A percentile compares a stretch with the other conserved stretches of the same genome.
Evolutionary conservation across 2,888 invertebrate species (phyloP).

Genomic region (Cantharis rustica): DNA sequence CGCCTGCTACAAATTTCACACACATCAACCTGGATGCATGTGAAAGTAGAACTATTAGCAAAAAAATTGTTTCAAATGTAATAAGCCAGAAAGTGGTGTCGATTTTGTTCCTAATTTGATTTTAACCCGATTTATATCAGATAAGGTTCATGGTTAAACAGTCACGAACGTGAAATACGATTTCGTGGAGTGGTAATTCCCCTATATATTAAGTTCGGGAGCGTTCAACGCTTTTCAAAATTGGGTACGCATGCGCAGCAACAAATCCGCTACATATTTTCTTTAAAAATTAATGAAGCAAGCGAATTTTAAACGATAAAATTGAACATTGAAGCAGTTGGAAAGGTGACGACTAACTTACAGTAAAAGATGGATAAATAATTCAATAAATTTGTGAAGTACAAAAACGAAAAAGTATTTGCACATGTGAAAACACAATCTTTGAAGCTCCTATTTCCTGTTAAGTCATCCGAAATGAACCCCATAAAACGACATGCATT

Average conservation of each 20-base stretch:
- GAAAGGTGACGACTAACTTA: not conserved
- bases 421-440: slow-evolving; percentile 27
- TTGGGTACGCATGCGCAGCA: not conserved
- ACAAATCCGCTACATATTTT: not conserved
- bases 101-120: not conserved
- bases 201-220: not conserved
- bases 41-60: not conserved
- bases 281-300: not conserved
- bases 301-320: not conserved
- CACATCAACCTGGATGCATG: not conserved
- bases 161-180: not conserved
- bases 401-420: slow-evolving; percentile 20
- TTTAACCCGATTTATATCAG: not conserved
- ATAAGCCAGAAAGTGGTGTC: not conserved
- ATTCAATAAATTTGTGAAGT: slow-evolving; percentile 1
- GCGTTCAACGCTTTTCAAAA: not conserved
- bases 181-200: not conserved
- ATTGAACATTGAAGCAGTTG: not conserved
- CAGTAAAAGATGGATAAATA: not conserved
- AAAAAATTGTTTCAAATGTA: not conserved
- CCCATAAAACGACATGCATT: slow-evolving; percentile 30
- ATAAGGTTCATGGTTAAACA: not conserved
- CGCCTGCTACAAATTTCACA: not conserved
- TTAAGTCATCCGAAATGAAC: slow-evolving; percentile 31
- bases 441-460: slow-evolving; percentile 29